Evolutionary conservation across 2,113 vertebrate species (phyloP), one percentile per base, ranked within the genome.

Genomic region (Cryptoleucopteryx plumbea): DNA sequence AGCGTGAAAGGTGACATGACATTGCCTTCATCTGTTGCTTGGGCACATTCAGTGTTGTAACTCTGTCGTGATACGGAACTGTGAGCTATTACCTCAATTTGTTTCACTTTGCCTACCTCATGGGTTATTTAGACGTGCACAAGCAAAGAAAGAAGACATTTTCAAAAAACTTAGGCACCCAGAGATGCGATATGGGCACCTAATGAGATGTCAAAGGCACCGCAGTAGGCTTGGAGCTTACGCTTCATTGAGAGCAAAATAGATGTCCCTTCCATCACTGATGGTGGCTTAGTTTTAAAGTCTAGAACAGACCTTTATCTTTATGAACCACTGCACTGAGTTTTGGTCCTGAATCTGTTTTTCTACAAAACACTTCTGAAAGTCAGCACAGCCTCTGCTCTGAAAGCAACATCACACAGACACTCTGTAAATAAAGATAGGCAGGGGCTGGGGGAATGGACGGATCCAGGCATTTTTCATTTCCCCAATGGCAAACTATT

Each of bases 1-100:
- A 3, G 25, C 4, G 6, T 13, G 45, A 47, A 38, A n/a, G 43
- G 17, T 2, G 26, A 32, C 1, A 1, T 5, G 14, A 11, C 17
- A 1, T 16, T 25, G 58, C 50, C 50, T 34, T 65, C 50, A 12
- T 3, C 55, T 22, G 26, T 4, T 38, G 47, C 53, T 38, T 38
- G 16, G 21, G 27, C 26, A n/a, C n/a, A 1, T 45, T 12, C n/a
- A 15, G 4, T 63, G 63, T 26, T 43, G 25, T 40, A 48, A 66
- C 26, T 42, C 38, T 63, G 45, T 21, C 14, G 26, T 16, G 34
- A 42, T 1, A 10, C 0, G 9, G 65, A 77, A 11, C n/a, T 16
- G 22, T 47, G 36, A 94, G 55, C 13, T 13, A 4, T 42, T 18
- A 25, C 25, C 48, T 73, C 71, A 9, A 8, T 2, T 73, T 10